Percentiles rank a stretch among this genome's conserved stretches.
These are phyloP conservation scores for Molothrus aeneus DNA, from an alignment of 2,797 vertebrate species.

Conservation along the genomic window DNA sequence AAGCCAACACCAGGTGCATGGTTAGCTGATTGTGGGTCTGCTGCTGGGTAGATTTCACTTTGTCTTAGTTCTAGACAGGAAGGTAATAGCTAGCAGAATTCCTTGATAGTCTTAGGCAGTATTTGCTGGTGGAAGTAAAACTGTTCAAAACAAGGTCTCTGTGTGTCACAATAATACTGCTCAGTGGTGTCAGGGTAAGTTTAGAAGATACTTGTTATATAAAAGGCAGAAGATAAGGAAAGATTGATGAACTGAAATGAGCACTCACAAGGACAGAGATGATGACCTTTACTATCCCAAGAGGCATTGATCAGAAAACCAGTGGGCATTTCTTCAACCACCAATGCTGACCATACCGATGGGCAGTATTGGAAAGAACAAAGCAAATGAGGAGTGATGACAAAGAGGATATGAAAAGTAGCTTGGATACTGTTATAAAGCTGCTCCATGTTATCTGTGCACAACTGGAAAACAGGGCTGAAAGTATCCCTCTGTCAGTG, in stretches of 20 bases:
- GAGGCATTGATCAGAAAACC: neutral
- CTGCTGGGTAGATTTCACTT: neutral
- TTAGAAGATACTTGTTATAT: neutral
- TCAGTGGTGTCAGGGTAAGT: neutral
- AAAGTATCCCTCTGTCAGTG: neutral
- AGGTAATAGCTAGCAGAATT: neutral
- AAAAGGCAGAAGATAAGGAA: neutral
- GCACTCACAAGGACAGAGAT: neutral
- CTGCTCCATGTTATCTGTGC: neutral
- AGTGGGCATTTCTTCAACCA: neutral
- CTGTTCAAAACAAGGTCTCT: neutral
- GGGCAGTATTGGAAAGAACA: neutral
- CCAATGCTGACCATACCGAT: neutral
- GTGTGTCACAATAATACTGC: neutral
- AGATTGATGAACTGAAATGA: neutral
- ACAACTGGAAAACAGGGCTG: neutral
- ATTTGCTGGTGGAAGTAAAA: neutral
- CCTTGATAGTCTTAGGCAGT: neutral
- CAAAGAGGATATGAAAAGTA: neutral
- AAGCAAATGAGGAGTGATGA: neutral
- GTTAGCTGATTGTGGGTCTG: neutral
- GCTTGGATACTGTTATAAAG: neutral
- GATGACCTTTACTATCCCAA: neutral
- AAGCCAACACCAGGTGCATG: neutral
- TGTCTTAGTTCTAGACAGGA: neutral